Conservation (phyloP, 1,140 invertebrate species). For the Hyles vespertilio region DNA sequence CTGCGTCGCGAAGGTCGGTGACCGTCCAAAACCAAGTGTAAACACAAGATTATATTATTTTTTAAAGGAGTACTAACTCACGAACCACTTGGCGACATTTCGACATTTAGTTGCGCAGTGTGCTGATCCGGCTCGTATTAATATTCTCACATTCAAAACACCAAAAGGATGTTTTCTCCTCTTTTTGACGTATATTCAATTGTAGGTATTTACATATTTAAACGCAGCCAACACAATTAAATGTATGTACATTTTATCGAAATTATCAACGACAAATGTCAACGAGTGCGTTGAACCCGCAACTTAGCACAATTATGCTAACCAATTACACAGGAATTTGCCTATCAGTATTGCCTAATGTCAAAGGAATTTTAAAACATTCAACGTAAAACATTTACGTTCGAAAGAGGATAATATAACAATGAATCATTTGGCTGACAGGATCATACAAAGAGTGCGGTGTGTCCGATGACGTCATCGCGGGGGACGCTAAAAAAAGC, state of each 20-base stretch:
- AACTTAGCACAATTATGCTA: background rate
- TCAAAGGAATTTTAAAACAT: slow-evolving; percentile 16
- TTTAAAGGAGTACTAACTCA: too few species aligned
- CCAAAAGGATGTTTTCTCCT: too few species aligned
- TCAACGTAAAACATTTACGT: slow-evolving; percentile 41
- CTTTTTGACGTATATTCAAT: too few species aligned
- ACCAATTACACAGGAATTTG: background rate
- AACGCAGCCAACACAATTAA: too few species aligned
- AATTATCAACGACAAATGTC: slow-evolving; percentile 24
- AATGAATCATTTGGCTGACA: slow-evolving; percentile 59
- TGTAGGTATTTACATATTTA: background rate
- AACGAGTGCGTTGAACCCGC: slow-evolving; percentile 32
- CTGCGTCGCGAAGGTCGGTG: slow-evolving; percentile 60
- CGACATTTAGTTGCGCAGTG: too few species aligned
- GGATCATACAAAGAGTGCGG: slow-evolving; percentile 44
- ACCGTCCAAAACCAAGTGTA: slow-evolving; percentile 51
- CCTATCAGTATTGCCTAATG: background rate
- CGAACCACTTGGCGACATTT: too few species aligned
- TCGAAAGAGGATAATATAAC: slow-evolving; percentile 36
- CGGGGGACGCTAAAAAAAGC: slow-evolving; percentile 51
- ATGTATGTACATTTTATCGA: slow-evolving; percentile 3
- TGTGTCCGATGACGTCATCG: slow-evolving; percentile 61
- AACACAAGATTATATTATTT: slow-evolving; percentile 7
- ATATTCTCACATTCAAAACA: too few species aligned
- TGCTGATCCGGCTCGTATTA: too few species aligned